A percentile compares a stretch with the other conserved stretches of the same genome.
phyloP scores from a whole-genome alignment of 2,888 invertebrate genomes.

The Eristalinus sepulchralis region DNA sequence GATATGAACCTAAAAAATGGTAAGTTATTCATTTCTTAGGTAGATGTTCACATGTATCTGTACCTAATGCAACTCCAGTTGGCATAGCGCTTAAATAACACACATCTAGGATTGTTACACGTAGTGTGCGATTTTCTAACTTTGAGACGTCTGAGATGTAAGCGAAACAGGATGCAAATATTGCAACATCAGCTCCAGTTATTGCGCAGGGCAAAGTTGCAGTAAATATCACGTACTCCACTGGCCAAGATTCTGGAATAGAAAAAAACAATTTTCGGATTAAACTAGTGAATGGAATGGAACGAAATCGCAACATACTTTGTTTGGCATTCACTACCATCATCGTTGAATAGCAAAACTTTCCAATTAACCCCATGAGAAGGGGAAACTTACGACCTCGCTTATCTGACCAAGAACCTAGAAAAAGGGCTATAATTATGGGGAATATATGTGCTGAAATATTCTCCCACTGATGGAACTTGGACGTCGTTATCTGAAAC shows the following conservation, averaged over 20 bases:
- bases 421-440: conserved; percentile 88
- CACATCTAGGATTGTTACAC: conserved; percentile 91
- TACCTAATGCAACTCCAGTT: conserved; percentile 89
- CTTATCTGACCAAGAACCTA: conserved; percentile 91
- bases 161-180: conserved; percentile 89
- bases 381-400: conserved; percentile 89
- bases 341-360: conserved; percentile 88
- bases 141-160: conserved; percentile 91
- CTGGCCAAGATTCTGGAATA: conserved; percentile 83
- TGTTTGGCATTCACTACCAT: conserved; percentile 86
- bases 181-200: conserved; percentile 90
- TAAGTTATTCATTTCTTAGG: not conserved
- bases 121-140: conserved; percentile 86
- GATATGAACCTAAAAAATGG: conserved; percentile 83
- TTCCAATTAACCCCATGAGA: conserved; percentile 87
- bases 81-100: conserved; percentile 92
- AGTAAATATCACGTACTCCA: conserved; percentile 88
- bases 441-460: conserved; percentile 88
- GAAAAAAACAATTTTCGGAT: not conserved
- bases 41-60: conserved; percentile 57
- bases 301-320: conserved; percentile 77
- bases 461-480: conserved; percentile 90
- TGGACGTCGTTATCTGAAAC: conserved; percentile 85
- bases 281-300: not conserved
- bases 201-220: conserved; percentile 89